Evolutionary conservation across 2,797 vertebrate species (phyloP), one percentile per base, ranked within the genome.

Genomic region (Rousettus madagascariensis): DNA sequence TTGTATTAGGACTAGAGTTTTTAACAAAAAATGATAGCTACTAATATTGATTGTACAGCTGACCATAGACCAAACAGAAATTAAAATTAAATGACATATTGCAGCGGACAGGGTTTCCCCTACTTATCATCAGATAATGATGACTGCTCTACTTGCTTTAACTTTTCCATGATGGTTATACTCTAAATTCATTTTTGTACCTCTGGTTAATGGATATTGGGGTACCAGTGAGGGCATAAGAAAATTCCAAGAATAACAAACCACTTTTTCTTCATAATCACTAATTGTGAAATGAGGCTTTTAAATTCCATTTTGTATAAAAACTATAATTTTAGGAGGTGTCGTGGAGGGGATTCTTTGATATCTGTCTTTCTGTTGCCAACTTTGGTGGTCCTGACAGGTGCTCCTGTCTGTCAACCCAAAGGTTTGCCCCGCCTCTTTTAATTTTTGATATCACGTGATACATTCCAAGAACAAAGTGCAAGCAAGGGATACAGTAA

Each of bases 201-300:
- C n/a, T 85, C 51, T 79, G 26, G n/a, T 43, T 66, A 88, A 88
- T 74, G 43, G 36, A 63, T 86, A 78, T 83, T 66, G 46, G n/a
- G 16, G 10, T 90, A 57, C 46, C 12, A 41, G 0, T 80, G 46
- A 51, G 38, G 59, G 78, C 24, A 74, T 26, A 6, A 65, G 16
- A 84, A 51, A 38, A 30, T 92, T 82, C 38, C 43, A 96, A 93
- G 80, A 75, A 90, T 55, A 68, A 74, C 6, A 91, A 87, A 46
- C 24, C 22, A 92, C 16, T 95, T 19, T 28, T 82, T 38, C 30
- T 92, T 75, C n/a, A 84, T 71, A 49, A 15, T 79, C 71, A 78
- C 4, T 30, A 72, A 90, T 68, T 90, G 59, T 63, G 51, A n/a
- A 91, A 74, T 63, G 19, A 15, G 20, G 36, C 10, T 86, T 78